A percentile compares a stretch with the other conserved stretches of the same genome.
Conservation (phyloP, 2,797 vertebrate species). For the Valencia hispanica region DNA sequence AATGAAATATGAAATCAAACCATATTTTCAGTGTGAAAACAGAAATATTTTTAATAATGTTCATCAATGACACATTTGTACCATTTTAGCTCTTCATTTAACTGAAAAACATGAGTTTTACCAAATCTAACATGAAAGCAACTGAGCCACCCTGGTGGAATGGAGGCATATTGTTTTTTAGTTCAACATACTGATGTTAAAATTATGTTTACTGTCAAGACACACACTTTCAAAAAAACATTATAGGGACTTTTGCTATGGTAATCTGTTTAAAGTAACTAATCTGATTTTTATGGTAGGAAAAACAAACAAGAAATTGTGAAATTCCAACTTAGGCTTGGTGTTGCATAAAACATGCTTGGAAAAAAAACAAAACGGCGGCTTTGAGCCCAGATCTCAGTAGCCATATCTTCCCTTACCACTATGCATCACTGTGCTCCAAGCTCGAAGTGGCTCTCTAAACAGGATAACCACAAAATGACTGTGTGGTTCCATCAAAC, state of each 20-base stretch:
- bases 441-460: constrained; percentile 7
- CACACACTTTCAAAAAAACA: background rate
- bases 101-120: background rate
- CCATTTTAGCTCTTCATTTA: background rate
- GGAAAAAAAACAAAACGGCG: background rate
- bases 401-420: background rate
- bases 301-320: background rate
- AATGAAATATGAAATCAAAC: background rate
- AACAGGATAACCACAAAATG: constrained; percentile 12
- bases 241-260: background rate
- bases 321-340: background rate
- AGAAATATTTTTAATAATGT: background rate
- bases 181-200: background rate
- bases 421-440: background rate
- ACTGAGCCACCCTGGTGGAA: background rate
- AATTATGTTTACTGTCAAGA: background rate
- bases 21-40: background rate
- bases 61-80: background rate
- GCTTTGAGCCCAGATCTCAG: background rate
- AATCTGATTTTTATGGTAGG: background rate
- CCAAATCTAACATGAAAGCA: background rate
- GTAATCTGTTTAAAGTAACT: background rate
- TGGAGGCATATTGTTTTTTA: background rate
- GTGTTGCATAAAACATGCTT: background rate
- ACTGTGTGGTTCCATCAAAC: constrained; percentile 9